Percentiles rank a stretch among this genome's conserved stretches.
phyloP scores from a whole-genome alignment of 2,797 vertebrate species.

The Simalia tracyae region DNA sequence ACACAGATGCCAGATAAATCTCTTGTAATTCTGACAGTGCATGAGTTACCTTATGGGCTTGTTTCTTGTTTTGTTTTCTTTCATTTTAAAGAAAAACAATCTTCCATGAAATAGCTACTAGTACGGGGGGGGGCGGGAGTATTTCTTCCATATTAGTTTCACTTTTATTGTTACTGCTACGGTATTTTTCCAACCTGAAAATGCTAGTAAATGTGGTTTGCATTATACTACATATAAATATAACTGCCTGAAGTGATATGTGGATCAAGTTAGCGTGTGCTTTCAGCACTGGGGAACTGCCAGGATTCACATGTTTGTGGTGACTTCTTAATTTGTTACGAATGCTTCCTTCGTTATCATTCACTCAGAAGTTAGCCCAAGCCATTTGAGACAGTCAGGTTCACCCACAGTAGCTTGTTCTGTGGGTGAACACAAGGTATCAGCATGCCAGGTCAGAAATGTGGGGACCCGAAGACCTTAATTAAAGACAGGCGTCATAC shows the following conservation, averaged over 20 bases:
- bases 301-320: constrained; percentile 41
- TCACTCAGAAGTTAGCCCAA: not conserved
- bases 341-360: constrained; percentile 34
- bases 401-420: not conserved
- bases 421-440: not conserved
- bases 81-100: constrained; percentile 9
- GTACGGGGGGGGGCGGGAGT: not conserved
- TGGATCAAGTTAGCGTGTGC: constrained; percentile 56
- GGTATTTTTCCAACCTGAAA: constrained; percentile 44
- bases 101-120: constrained; percentile 36
- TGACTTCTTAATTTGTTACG: constrained; percentile 38
- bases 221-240: constrained; percentile 57
- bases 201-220: constrained; percentile 53
- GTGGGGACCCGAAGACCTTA: not conserved
- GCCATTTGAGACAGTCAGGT: constrained; percentile 8
- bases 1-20: not conserved
- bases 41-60: not conserved
- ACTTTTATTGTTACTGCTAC: constrained; percentile 34
- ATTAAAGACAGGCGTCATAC: not conserved
- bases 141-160: constrained; percentile 51
- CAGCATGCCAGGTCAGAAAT: not conserved
- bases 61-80: not conserved
- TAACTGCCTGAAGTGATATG: constrained; percentile 52
- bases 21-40: not conserved
- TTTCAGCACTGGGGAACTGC: constrained; percentile 58